These are phyloP conservation scores for Acleris laterana DNA, from an alignment of 2,888 invertebrate genomes.

Conservation along the genomic window DNA sequence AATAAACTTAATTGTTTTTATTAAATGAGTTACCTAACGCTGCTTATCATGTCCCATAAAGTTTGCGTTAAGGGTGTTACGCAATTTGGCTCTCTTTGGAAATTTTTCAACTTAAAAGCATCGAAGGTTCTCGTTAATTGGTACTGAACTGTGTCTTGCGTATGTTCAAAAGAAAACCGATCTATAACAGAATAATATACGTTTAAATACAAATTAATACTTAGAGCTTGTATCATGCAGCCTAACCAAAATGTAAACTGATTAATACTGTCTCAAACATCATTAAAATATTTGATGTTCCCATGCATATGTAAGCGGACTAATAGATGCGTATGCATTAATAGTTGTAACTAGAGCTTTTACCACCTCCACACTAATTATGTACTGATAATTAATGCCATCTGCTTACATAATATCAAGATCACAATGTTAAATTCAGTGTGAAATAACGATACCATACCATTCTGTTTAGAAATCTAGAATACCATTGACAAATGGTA, in stretches of 20 bases:
- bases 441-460: constrained; percentile 57
- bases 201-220: not conserved
- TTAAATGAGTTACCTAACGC: constrained; percentile 52
- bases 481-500: no score
- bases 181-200: no score
- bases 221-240: not conserved
- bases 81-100: constrained; percentile 6
- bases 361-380: constrained; percentile 31
- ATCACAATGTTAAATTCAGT: constrained; percentile 76
- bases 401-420: constrained; percentile 67
- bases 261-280: not conserved
- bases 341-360: constrained; percentile 29
- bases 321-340: constrained; percentile 17
- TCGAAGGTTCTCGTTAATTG: not conserved
- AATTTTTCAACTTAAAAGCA: constrained; percentile 1
- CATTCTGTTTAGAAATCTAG: constrained; percentile 47
- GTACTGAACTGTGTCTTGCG: no score
- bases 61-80: constrained; percentile 10
- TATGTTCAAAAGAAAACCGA: no score
- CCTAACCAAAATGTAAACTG: not conserved
- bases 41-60: constrained; percentile 45
- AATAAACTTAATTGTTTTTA: constrained; percentile 67
- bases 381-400: constrained; percentile 39
- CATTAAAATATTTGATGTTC: constrained; percentile 1
- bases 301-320: not conserved